Evolutionary conservation across 1,140 invertebrate species (phyloP).

Genomic region (Bombyx mandarina): DNA sequence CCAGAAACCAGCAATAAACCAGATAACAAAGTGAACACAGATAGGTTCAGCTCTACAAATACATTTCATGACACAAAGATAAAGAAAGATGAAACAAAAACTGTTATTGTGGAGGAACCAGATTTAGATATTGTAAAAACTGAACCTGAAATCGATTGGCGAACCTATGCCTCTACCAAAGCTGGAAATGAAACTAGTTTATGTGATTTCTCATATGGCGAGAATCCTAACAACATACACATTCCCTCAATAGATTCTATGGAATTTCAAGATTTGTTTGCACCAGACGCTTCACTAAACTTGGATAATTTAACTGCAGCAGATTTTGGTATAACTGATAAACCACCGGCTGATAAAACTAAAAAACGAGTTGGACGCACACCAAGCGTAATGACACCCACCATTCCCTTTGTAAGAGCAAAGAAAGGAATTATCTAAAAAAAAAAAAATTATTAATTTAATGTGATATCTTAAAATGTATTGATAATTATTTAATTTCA

Average conservation of each 20-base stretch:
- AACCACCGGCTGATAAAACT: slow-evolving; percentile 20
- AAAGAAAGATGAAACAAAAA: slow-evolving; percentile 29
- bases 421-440: slow-evolving; percentile 1
- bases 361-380: slow-evolving; percentile 27
- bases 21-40: slow-evolving; percentile 17
- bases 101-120: slow-evolving; percentile 32
- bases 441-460: background rate
- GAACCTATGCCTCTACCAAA: slow-evolving; percentile 16
- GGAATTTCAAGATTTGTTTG: slow-evolving; percentile 43
- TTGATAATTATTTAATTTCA: slow-evolving; percentile 12
- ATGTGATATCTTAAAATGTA: slow-evolving; percentile 1
- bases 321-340: slow-evolving; percentile 19
- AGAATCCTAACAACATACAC: slow-evolving; percentile 26
- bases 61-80: slow-evolving; percentile 20
- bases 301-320: slow-evolving; percentile 28
- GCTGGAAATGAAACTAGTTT: slow-evolving; percentile 29
- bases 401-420: slow-evolving; percentile 21
- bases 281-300: slow-evolving; percentile 24
- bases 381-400: slow-evolving; percentile 22
- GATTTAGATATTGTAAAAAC: slow-evolving; percentile 40
- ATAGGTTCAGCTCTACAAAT: slow-evolving; percentile 3
- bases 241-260: slow-evolving; percentile 31
- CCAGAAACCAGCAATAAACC: slow-evolving; percentile 17
- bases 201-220: slow-evolving; percentile 41
- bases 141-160: slow-evolving; percentile 42